Evolutionary conservation across 1,140 invertebrate species (phyloP).

Genomic region (Drosophila malerkotliana): DNA sequence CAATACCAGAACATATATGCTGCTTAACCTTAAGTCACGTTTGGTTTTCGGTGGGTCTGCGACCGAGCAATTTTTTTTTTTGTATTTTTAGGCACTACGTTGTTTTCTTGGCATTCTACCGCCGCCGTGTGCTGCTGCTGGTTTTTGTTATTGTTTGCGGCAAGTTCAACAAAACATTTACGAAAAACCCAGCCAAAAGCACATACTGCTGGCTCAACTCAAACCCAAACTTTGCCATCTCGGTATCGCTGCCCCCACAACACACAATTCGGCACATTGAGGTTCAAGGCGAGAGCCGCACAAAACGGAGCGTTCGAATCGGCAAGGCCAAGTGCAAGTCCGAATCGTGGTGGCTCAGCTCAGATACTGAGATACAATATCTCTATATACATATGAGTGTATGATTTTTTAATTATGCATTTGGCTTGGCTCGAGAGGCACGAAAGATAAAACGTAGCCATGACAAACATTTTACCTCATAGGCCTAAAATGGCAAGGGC

Average conservation of each 20-base stretch:
- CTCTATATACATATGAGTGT: constrained; percentile 3
- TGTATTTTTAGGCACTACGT: constrained; percentile 37
- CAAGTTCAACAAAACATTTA: constrained; percentile 66
- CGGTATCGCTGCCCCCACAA: constrained; percentile 21
- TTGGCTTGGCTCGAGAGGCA: constrained; percentile 45
- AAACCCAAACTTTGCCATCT: constrained; percentile 19
- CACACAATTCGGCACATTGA: constrained; percentile 77
- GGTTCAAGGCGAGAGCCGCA: constrained; percentile 66
- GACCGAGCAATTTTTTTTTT: constrained; percentile 58
- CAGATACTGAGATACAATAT: constrained; percentile 38
- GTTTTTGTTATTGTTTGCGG: constrained; percentile 38
- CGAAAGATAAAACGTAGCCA: constrained; percentile 41
- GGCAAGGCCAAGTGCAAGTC: constrained; percentile 75
- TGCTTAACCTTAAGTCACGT: constrained; percentile 76
- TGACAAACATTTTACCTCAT: constrained; percentile 53
- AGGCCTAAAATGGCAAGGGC: constrained; percentile 58
- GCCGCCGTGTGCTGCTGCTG: constrained; percentile 23
- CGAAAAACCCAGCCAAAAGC: constrained; percentile 61
- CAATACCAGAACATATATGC: constrained; percentile 6
- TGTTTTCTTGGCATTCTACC: constrained; percentile 50
- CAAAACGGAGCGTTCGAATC: constrained; percentile 56
- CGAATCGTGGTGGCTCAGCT: constrained; percentile 47
- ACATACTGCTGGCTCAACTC: constrained; percentile 75
- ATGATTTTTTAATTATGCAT: constrained; percentile 53
- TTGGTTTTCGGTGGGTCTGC: constrained; percentile 74